Percentiles rank a stretch among this genome's conserved stretches.
These are phyloP conservation scores for Chelidonichthys spinosus DNA, from an alignment of 2,797 vertebrate genomes.

Conservation along the genomic window DNA sequence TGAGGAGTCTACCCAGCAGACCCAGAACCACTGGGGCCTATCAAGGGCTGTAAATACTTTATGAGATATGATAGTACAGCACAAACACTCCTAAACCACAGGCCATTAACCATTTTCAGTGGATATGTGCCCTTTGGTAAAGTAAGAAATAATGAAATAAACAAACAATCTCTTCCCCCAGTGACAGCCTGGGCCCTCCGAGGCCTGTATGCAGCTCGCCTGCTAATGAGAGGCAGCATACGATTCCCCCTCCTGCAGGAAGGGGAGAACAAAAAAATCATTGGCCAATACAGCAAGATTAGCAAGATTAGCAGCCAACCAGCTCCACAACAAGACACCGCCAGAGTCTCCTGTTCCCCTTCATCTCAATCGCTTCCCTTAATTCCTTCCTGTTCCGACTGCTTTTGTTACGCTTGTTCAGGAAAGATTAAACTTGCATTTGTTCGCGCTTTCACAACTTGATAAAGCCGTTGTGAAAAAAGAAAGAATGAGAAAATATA, in stretches of 20 bases:
- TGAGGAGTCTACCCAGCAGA: slow-evolving; percentile 72
- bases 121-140: slow-evolving; percentile 79
- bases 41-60: slow-evolving; percentile 81
- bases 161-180: slow-evolving; percentile 76
- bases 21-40: slow-evolving; percentile 78
- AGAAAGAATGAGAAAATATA: background rate
- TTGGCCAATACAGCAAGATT: slow-evolving; percentile 61
- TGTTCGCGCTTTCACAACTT: slow-evolving; percentile 58
- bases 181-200: slow-evolving; percentile 68
- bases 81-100: slow-evolving; percentile 80
- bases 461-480: slow-evolving; percentile 42
- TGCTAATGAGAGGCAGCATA: slow-evolving; percentile 79
- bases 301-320: slow-evolving; percentile 66
- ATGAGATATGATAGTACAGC: slow-evolving; percentile 82
- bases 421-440: slow-evolving; percentile 64
- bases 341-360: slow-evolving; percentile 24
- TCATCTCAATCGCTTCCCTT: slow-evolving; percentile 39
- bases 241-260: slow-evolving; percentile 53
- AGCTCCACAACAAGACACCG: slow-evolving; percentile 38
- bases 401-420: slow-evolving; percentile 52
- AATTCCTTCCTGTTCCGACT: slow-evolving; percentile 52
- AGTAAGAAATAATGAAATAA: slow-evolving; percentile 82
- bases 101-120: slow-evolving; percentile 79
- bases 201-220: slow-evolving; percentile 66
- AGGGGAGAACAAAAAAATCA: slow-evolving; percentile 41